Percentiles rank a stretch among this genome's conserved stretches.
Evolutionary conservation across 2,888 invertebrate genomes (phyloP).

Genomic region (Epistrophe grossulariae): DNA sequence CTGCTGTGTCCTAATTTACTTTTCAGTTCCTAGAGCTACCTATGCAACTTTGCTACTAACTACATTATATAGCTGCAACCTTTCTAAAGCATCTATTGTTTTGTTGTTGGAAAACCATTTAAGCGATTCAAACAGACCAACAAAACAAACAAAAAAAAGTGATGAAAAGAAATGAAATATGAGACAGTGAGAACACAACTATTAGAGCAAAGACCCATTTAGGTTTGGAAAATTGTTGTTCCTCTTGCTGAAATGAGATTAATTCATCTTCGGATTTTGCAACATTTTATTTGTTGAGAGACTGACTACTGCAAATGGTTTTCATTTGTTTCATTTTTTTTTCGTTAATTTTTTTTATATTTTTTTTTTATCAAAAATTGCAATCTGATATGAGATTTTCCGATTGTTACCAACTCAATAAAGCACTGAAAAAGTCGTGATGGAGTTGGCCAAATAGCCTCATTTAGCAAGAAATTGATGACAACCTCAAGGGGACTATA

Average conservation of each 20-base stretch:
- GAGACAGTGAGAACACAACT: constrained; percentile 70
- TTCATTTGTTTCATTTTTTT: neutral
- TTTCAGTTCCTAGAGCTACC: constrained; percentile 11
- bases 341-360: neutral
- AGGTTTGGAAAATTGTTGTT: constrained; percentile 31
- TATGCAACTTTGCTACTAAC: constrained; percentile 5
- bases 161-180: constrained; percentile 74
- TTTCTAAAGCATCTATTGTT: constrained; percentile 66
- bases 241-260: constrained; percentile 51
- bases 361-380: constrained; percentile 54
- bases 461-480: constrained; percentile 17
- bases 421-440: constrained; percentile 27
- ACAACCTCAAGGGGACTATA: neutral
- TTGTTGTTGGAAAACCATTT: constrained; percentile 36
- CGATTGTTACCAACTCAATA: constrained; percentile 34
- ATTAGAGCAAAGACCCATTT: constrained; percentile 47
- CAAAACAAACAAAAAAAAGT: constrained; percentile 3
- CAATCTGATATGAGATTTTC: constrained; percentile 58
- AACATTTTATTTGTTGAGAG: constrained; percentile 38
- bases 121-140: constrained; percentile 23
- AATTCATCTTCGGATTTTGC: constrained; percentile 64
- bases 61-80: constrained; percentile 12
- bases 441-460: neutral
- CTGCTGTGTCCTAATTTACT: constrained; percentile 61
- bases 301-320: neutral